phyloP scores from a whole-genome alignment of 2,888 invertebrate species.

The Netelia virgata region DNA sequence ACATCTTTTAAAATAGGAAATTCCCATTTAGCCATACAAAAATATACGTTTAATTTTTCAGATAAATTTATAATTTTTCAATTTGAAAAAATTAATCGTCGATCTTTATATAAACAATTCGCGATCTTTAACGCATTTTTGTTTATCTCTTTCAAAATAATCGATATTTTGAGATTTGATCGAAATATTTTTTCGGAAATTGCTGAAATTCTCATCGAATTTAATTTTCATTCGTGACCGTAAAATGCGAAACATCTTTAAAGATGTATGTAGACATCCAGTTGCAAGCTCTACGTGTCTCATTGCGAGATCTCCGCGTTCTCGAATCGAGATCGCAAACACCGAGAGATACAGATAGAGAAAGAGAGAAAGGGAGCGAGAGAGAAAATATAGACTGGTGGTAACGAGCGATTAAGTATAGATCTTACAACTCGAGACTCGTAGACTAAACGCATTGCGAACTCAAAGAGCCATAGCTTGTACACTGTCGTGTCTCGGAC shows the following conservation, averaged over 20 bases:
- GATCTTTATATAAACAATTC: too few relatives aligned
- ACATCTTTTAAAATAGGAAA: too few relatives aligned
- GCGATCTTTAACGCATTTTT: too few relatives aligned
- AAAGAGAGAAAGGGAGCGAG: slow-evolving; percentile 14
- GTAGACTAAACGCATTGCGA: slow-evolving; percentile 62
- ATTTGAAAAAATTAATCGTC: too few relatives aligned
- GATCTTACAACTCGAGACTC: slow-evolving; percentile 46
- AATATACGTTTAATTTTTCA: too few relatives aligned
- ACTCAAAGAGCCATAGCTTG: slow-evolving; percentile 54
- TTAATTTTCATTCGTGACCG: neutral
- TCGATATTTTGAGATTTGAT: neutral
- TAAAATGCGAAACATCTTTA: slow-evolving; percentile 11
- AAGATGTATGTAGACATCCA: slow-evolving; percentile 46
- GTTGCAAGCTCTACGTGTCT: slow-evolving; percentile 54
- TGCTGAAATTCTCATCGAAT: neutral
- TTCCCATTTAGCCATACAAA: too few relatives aligned
- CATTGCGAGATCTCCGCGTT: slow-evolving; percentile 62
- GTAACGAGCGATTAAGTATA: slow-evolving; percentile 52
- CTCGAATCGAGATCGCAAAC: slow-evolving; percentile 48
- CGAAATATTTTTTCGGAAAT: neutral
- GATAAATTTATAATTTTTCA: too few relatives aligned
- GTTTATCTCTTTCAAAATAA: too few relatives aligned
- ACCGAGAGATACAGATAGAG: neutral
- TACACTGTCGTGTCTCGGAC: slow-evolving; percentile 44
- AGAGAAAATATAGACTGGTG: slow-evolving; percentile 28